Percentiles rank a stretch among this genome's conserved stretches.
Evolutionary conservation across 2,888 invertebrate genomes (phyloP).

Genomic region (Serripes groenlandicus): DNA sequence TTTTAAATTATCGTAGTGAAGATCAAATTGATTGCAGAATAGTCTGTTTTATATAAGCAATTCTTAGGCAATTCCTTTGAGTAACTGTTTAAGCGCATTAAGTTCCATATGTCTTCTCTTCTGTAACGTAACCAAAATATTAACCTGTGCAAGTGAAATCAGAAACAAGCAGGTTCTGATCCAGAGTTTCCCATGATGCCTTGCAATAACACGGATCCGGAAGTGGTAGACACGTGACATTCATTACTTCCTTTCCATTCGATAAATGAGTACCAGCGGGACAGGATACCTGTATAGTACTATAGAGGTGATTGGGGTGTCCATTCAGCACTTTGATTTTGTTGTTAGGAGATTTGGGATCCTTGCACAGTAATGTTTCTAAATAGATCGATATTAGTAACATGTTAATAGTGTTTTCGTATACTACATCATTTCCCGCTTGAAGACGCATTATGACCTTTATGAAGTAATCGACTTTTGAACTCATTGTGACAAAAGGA

Average conservation of each 20-base stretch:
- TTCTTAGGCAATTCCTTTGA: no score
- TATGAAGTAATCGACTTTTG: not conserved
- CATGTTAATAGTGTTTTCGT: no score
- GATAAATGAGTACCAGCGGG: not conserved
- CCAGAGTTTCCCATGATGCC: conserved; percentile 40
- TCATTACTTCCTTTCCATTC: not conserved
- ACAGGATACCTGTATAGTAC: not conserved
- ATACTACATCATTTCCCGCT: no score
- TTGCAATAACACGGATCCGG: conserved; percentile 58
- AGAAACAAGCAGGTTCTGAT: conserved; percentile 34
- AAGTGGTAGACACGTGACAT: conserved; percentile 38
- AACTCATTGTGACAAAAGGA: not conserved
- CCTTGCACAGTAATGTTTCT: not conserved
- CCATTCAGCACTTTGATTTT: not conserved
- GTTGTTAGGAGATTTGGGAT: not conserved
- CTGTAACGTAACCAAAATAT: no score
- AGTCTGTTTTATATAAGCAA: no score
- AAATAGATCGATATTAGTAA: no score
- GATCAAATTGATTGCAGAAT: no score
- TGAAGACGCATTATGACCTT: no score
- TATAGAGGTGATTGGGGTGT: not conserved
- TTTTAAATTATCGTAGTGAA: no score
- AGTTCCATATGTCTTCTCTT: no score
- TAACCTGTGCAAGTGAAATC: conserved; percentile 46
- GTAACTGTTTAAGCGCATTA: no score